Percentiles rank a stretch among this genome's conserved stretches.
phyloP scores from a whole-genome alignment of 2,113 vertebrate genomes.

The Callocephalon fimbriatum region DNA sequence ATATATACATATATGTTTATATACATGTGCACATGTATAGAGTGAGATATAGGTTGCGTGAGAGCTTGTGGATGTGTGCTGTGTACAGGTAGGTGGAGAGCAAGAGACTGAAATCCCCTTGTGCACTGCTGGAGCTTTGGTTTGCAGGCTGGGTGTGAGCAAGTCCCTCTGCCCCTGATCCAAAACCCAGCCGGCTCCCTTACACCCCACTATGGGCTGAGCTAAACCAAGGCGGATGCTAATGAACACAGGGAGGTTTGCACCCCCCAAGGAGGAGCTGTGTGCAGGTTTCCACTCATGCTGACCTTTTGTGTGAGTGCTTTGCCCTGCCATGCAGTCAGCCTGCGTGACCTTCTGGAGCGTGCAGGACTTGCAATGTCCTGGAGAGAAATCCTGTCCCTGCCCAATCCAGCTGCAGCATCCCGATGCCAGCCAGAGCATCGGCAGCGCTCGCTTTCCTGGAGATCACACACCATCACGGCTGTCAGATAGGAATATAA shows the following conservation, averaged over 20 bases:
- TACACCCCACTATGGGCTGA: not conserved
- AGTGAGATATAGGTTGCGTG: not conserved
- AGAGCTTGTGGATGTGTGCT: not conserved
- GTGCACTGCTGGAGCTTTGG: not conserved
- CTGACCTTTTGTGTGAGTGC: conserved; percentile 55
- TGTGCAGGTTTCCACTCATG: not conserved
- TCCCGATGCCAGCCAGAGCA: not conserved
- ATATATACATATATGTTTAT: not conserved
- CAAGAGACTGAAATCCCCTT: not conserved
- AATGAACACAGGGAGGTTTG: not conserved
- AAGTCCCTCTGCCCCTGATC: not conserved
- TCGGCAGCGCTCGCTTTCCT: accelerated
- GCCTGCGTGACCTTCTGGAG: conserved; percentile 28
- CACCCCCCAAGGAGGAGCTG: not conserved
- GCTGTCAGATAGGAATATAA: not conserved
- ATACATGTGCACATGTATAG: no score
- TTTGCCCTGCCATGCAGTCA: not conserved
- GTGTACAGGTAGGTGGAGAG: not conserved
- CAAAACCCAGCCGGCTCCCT: not conserved
- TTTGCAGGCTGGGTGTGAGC: not conserved
- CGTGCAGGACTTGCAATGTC: not conserved
- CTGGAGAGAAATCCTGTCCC: conserved; percentile 24
- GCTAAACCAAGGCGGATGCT: not conserved
- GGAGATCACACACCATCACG: not conserved
- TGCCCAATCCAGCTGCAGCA: accelerated